Percentiles rank a stretch among this genome's conserved stretches.
phyloP scores from a whole-genome alignment of 2,888 invertebrate species.

The Deroplatys truncata region DNA sequence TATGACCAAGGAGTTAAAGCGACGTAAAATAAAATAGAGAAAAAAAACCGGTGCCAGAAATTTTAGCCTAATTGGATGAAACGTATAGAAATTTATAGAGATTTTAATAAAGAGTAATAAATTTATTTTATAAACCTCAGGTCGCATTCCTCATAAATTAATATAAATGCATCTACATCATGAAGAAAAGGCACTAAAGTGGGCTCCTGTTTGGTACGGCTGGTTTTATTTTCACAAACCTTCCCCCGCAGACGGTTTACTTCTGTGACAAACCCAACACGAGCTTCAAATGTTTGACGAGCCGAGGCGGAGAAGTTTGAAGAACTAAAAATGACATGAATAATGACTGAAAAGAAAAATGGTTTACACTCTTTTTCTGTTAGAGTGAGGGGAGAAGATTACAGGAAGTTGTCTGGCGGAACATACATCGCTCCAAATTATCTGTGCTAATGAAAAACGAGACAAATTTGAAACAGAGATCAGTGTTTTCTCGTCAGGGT shows the following conservation, averaged over 20 bases:
- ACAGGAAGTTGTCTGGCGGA: neutral
- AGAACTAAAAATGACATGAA: conserved; percentile 12
- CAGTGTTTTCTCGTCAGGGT: neutral
- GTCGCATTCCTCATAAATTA: too few species aligned
- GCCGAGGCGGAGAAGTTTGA: neutral
- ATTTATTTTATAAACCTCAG: too few species aligned
- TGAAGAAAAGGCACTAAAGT: too few species aligned
- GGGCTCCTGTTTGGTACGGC: too few species aligned
- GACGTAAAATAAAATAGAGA: too few species aligned
- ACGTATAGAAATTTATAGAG: too few species aligned
- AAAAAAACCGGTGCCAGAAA: too few species aligned
- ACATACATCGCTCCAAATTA: neutral
- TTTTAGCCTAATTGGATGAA: too few species aligned
- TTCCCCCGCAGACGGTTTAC: neutral
- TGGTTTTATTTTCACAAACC: neutral
- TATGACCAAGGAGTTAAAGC: too few species aligned
- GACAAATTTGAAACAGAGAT: neutral
- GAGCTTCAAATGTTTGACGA: neutral
- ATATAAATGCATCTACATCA: too few species aligned
- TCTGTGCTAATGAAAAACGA: neutral
- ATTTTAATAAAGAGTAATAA: too few species aligned
- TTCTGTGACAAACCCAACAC: neutral
- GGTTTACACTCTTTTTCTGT: neutral
- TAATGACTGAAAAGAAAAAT: neutral
- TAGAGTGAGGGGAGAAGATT: neutral